phyloP scores from a whole-genome alignment of 2,797 vertebrate genomes.

The Tapirus indicus region DNA sequence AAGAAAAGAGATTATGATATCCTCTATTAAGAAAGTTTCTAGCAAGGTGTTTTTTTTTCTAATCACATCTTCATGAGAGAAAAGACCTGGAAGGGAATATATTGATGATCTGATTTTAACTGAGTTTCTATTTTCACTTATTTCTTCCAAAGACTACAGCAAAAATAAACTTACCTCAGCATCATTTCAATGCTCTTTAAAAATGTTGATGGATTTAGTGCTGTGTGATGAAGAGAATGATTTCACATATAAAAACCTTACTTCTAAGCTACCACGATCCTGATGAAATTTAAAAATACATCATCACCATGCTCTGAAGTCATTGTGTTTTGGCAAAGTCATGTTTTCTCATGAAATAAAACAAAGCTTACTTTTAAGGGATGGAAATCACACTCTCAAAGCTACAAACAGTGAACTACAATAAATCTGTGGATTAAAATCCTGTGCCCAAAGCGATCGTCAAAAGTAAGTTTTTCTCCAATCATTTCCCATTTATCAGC shows the following conservation, averaged over 20 bases:
- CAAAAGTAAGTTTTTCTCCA: not conserved
- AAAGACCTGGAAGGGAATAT: not conserved
- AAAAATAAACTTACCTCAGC: slow-evolving; percentile 16
- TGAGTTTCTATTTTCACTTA: not conserved
- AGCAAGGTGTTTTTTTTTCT: not conserved
- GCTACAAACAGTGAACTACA: not conserved
- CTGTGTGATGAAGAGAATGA: not conserved
- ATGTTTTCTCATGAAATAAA: slow-evolving; percentile 44
- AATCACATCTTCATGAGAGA: not conserved
- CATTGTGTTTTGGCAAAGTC: not conserved
- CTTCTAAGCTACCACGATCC: not conserved
- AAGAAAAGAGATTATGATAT: not conserved
- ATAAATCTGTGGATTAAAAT: not conserved
- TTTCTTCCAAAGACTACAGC: slow-evolving; percentile 45
- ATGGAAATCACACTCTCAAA: not conserved
- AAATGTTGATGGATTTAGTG: slow-evolving; percentile 22
- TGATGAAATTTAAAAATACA: slow-evolving; percentile 29
- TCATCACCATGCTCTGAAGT: not conserved
- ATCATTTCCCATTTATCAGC: not conserved
- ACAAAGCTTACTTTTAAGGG: slow-evolving; percentile 9
- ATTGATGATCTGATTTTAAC: not conserved
- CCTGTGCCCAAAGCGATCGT: not conserved
- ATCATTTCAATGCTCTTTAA: slow-evolving; percentile 12
- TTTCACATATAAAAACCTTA: slow-evolving; percentile 53
- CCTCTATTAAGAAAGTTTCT: not conserved